Percentiles rank a stretch among this genome's conserved stretches.
Conservation (phyloP, 2,888 invertebrate species). For the Bibio marci region DNA sequence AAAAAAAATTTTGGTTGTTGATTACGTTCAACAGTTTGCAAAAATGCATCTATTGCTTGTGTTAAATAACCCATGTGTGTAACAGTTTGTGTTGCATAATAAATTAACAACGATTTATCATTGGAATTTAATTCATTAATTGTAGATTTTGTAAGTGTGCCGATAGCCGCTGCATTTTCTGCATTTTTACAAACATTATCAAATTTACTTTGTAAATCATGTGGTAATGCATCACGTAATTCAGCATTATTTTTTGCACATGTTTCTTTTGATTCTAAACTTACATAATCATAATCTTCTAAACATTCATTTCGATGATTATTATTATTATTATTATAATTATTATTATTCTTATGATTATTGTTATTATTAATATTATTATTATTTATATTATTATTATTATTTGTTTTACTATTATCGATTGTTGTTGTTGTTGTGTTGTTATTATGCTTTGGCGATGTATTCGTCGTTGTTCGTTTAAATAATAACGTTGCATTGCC, state of each 20-base stretch:
- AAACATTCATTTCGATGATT: slow-evolving; percentile 42
- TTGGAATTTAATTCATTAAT: slow-evolving; percentile 40
- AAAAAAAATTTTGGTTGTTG: slow-evolving; percentile 88
- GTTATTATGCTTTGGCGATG: slow-evolving; percentile 14
- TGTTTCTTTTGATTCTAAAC: slow-evolving; percentile 57
- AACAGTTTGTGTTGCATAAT: slow-evolving; percentile 75
- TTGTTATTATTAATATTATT: slow-evolving; percentile 23
- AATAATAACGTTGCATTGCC: slow-evolving; percentile 65
- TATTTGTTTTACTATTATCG: slow-evolving; percentile 16
- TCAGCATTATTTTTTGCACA: slow-evolving; percentile 55
- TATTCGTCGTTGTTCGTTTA: slow-evolving; percentile 37
- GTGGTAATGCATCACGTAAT: slow-evolving; percentile 52
- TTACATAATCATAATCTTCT: slow-evolving; percentile 85
- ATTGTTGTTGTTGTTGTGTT: slow-evolving; percentile 15
- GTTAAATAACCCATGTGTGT: slow-evolving; percentile 71
- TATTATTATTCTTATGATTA: slow-evolving; percentile 9
- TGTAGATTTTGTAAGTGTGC: too few relatives aligned
- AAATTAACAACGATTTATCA: slow-evolving; percentile 68
- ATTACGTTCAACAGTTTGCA: slow-evolving; percentile 79
- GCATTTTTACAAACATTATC: slow-evolving; percentile 59
- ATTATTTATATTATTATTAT: slow-evolving; percentile 18
- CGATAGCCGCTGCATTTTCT: slow-evolving; percentile 42
- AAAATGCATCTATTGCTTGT: slow-evolving; percentile 81
- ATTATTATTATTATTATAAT: slow-evolving; percentile 20
- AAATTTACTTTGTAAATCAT: slow-evolving; percentile 55